Percentiles rank a stretch among this genome's conserved stretches.
Conservation (phyloP, 1,140 invertebrate genomes). For the Monochamus saltuarius region DNA sequence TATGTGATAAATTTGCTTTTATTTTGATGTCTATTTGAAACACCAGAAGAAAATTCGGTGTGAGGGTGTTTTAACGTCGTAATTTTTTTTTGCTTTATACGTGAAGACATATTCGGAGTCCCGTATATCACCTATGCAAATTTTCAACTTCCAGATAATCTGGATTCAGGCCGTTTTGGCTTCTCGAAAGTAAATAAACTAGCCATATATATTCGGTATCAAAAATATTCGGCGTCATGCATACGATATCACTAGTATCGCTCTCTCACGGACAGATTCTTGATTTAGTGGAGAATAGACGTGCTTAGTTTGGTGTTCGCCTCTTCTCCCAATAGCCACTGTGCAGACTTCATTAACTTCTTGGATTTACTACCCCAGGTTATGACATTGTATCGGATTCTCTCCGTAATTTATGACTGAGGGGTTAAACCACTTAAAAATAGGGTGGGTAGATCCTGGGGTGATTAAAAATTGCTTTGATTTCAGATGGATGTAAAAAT, state of each 20-base stretch:
- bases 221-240: conserved; percentile 15
- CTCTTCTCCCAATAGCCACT: conserved; percentile 6
- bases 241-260: conserved; percentile 14
- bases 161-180: conserved; percentile 7
- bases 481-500: not conserved
- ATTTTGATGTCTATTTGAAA: too few relatives aligned
- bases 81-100: too few relatives aligned
- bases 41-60: too few relatives aligned
- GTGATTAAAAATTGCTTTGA: conserved; percentile 19
- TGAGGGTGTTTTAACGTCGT: too few relatives aligned
- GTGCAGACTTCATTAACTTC: conserved; percentile 22
- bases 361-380: conserved; percentile 21
- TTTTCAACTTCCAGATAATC: conserved; percentile 15
- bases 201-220: conserved; percentile 22
- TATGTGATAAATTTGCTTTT: too few relatives aligned
- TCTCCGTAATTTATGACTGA: conserved; percentile 16
- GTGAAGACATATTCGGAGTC: not conserved
- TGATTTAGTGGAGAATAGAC: conserved; percentile 23
- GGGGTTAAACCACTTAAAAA: conserved; percentile 25
- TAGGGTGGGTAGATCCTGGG: conserved; percentile 18
- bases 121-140: conserved; percentile 14
- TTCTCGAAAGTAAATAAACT: conserved; percentile 22
- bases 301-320: conserved; percentile 18
- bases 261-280: conserved; percentile 10
- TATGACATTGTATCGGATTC: conserved; percentile 22